Conservation (phyloP, 2,888 invertebrate species). For the Entomobrya proxima region DNA sequence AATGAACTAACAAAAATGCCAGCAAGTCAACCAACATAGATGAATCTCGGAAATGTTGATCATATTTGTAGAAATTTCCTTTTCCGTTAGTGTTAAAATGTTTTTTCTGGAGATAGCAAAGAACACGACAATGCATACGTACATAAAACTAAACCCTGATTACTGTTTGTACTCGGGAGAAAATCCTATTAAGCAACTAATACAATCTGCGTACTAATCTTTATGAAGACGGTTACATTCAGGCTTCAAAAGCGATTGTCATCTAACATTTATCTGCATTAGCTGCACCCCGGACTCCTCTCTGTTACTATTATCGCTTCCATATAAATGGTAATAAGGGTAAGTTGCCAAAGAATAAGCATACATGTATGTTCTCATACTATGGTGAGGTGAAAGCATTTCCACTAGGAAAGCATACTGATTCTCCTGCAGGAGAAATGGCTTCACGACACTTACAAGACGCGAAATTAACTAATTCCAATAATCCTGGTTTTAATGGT, state of each 20-base stretch:
- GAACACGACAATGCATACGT: neutral
- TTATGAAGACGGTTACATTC: slow-evolving; percentile 32
- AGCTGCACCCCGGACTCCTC: neutral
- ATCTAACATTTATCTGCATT: slow-evolving; percentile 44
- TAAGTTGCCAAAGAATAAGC: too few species aligned
- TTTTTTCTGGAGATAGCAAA: neutral
- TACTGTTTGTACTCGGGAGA: slow-evolving; percentile 3
- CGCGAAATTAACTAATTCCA: slow-evolving; percentile 63
- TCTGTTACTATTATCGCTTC: neutral
- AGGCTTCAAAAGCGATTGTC: slow-evolving; percentile 24
- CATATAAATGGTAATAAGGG: neutral
- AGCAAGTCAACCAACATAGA: neutral
- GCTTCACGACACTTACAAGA: neutral
- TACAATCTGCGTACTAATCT: slow-evolving; percentile 22
- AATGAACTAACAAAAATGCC: neutral
- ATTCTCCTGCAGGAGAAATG: neutral
- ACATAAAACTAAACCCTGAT: neutral
- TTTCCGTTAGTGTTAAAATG: neutral
- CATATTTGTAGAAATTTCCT: neutral
- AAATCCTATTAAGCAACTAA: slow-evolving; percentile 40
- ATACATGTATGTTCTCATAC: too few species aligned
- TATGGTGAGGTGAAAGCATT: too few species aligned
- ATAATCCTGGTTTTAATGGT: slow-evolving; percentile 48
- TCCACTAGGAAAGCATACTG: slow-evolving; percentile 1
- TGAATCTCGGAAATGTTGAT: too few species aligned